A percentile compares a stretch with the other conserved stretches of the same genome.
phyloP scores from a whole-genome alignment of 92 coral and sea anemone species.

The Porites cylindrica region DNA sequence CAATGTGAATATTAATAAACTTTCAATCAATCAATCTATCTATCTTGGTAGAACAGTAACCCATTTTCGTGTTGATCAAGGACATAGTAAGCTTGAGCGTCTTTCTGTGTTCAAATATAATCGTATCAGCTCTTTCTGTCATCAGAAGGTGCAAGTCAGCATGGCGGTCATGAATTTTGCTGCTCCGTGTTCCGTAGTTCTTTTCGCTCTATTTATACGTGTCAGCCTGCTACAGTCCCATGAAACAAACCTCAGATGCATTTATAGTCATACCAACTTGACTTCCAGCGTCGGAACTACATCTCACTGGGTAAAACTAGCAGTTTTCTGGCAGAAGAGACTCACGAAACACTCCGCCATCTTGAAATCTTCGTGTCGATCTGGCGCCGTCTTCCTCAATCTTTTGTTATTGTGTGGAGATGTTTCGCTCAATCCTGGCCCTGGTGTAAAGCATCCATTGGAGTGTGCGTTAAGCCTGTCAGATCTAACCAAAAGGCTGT shows the following conservation, averaged over 20 bases:
- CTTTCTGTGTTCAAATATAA: too few relatives aligned
- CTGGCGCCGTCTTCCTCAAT: background rate
- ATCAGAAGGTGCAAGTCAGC: too few relatives aligned
- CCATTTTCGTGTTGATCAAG: too few relatives aligned
- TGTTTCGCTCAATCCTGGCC: background rate
- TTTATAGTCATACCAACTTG: background rate
- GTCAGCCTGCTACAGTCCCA: background rate
- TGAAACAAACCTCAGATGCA: slow-evolving; percentile 7
- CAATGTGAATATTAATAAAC: too few relatives aligned
- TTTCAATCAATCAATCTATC: too few relatives aligned
- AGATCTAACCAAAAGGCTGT: background rate
- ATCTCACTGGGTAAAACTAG: too few relatives aligned
- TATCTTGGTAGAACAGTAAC: too few relatives aligned
- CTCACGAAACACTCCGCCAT: background rate
- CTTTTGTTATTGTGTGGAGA: background rate
- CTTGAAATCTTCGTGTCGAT: background rate
- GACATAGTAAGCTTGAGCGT: too few relatives aligned
- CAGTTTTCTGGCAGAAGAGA: too few relatives aligned
- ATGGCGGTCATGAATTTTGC: slow-evolving; percentile 9
- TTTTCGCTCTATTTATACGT: background rate
- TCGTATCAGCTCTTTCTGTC: too few relatives aligned
- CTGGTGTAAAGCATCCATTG: background rate
- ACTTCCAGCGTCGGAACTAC: background rate
- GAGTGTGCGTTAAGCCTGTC: background rate
- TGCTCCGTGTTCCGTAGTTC: slow-evolving; percentile 7